phyloP scores from a whole-genome alignment of 1,140 invertebrate species.

The Parapsyche elsis region DNA sequence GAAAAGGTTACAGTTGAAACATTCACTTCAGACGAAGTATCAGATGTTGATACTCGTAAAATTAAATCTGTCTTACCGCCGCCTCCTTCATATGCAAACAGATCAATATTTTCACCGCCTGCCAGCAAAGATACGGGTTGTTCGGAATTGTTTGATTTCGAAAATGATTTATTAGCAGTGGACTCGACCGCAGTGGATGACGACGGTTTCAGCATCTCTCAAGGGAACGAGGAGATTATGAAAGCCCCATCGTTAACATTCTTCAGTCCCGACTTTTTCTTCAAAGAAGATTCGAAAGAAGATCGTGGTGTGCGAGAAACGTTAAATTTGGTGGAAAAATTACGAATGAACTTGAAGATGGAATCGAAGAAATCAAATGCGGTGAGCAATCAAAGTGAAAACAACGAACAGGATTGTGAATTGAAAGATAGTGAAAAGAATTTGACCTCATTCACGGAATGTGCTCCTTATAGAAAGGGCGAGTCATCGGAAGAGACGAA shows the following conservation, averaged over 20 bases:
- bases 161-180: conserved; percentile 72
- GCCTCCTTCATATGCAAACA: conserved; percentile 63
- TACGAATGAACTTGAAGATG: conserved; percentile 69
- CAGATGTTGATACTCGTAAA: conserved; percentile 48
- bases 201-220: conserved; percentile 72
- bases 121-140: conserved; percentile 71
- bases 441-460: conserved; percentile 15
- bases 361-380: conserved; percentile 53
- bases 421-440: conserved; percentile 43
- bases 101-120: conserved; percentile 78
- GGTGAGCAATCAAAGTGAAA: conserved; percentile 48
- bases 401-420: conserved; percentile 43
- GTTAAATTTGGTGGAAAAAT: conserved; percentile 80
- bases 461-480: neutral
- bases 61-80: conserved; percentile 46
- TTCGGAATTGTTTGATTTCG: conserved; percentile 74
- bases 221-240: conserved; percentile 71
- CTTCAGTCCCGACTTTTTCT: conserved; percentile 73
- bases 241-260: conserved; percentile 72
- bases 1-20: conserved; percentile 55
- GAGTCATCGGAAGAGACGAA: conserved; percentile 18
- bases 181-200: conserved; percentile 72
- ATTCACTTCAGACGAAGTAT: conserved; percentile 44
- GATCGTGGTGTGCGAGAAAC: conserved; percentile 76
- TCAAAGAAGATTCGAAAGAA: conserved; percentile 81